Conservation (phyloP, 2,113 vertebrate species). For the Corynorhinus townsendii region DNA sequence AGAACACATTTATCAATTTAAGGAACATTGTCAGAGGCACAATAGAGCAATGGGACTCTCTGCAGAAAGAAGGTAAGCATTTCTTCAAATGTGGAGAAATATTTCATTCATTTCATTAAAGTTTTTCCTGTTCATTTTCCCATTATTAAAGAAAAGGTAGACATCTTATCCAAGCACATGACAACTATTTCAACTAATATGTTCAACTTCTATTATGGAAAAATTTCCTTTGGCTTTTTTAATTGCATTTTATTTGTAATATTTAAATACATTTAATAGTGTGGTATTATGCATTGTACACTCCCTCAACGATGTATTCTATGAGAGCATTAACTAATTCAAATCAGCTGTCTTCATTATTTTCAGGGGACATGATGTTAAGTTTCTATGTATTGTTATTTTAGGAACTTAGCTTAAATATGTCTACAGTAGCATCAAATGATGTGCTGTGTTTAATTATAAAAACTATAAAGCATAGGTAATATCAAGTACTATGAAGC, state of each 20-base stretch:
- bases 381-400: background rate
- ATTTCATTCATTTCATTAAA: background rate
- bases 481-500: background rate
- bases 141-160: background rate
- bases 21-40: constrained; percentile 49
- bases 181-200: background rate
- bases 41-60: background rate
- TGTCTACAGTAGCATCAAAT: background rate
- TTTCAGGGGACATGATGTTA: background rate
- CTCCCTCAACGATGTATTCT: background rate
- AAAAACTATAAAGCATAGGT: background rate
- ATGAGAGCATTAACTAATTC: background rate
- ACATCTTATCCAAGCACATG: background rate
- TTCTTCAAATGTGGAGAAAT: background rate
- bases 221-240: background rate
- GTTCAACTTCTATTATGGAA: background rate
- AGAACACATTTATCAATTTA: constrained; percentile 66
- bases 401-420: background rate
- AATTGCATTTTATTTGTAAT: background rate
- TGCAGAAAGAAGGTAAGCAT: constrained; percentile 24
- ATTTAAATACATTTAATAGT: background rate
- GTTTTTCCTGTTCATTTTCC: background rate
- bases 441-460: background rate
- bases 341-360: background rate
- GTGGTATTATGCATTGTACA: background rate